A percentile compares a stretch with the other conserved stretches of the same genome.
These are phyloP conservation scores for Macropodus opercularis DNA, from an alignment of 2,797 vertebrate species.

Conservation along the genomic window DNA sequence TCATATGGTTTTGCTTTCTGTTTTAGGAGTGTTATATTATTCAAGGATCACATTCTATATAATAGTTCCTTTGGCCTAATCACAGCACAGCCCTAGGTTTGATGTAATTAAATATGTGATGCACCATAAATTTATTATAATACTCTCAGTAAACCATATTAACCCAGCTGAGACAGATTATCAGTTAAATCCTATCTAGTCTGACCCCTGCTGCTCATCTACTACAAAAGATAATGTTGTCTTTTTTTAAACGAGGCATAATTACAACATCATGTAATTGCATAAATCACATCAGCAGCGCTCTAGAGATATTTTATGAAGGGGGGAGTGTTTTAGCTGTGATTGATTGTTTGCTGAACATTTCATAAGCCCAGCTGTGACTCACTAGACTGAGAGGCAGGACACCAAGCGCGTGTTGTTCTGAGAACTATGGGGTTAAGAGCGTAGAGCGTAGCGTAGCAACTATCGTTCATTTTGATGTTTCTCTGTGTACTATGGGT, in stretches of 20 bases:
- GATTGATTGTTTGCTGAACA: constrained; percentile 15
- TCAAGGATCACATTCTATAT: background rate
- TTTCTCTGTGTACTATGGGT: constrained; percentile 66
- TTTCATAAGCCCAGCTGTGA: constrained; percentile 51
- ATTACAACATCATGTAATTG: constrained; percentile 15
- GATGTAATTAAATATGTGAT: too few species aligned
- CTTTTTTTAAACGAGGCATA: constrained; percentile 1
- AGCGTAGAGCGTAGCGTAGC: constrained; percentile 26
- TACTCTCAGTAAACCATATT: constrained; percentile 1
- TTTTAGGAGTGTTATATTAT: background rate
- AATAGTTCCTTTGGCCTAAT: background rate
- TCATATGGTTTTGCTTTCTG: background rate
- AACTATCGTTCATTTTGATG: constrained; percentile 46
- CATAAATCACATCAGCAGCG: constrained; percentile 20
- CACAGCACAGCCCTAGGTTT: background rate
- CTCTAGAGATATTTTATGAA: constrained; percentile 17
- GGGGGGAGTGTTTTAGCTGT: constrained; percentile 1
- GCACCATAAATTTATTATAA: constrained; percentile 5
- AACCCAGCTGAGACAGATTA: background rate
- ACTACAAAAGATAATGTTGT: background rate
- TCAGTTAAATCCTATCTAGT: constrained; percentile 4
- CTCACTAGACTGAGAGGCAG: constrained; percentile 27
- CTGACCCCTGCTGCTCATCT: constrained; percentile 2
- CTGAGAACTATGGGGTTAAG: constrained; percentile 1
- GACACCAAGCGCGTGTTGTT: background rate